These are phyloP conservation scores for Asobara japonica DNA, from an alignment of 1,140 invertebrate species.

Conservation along the genomic window DNA sequence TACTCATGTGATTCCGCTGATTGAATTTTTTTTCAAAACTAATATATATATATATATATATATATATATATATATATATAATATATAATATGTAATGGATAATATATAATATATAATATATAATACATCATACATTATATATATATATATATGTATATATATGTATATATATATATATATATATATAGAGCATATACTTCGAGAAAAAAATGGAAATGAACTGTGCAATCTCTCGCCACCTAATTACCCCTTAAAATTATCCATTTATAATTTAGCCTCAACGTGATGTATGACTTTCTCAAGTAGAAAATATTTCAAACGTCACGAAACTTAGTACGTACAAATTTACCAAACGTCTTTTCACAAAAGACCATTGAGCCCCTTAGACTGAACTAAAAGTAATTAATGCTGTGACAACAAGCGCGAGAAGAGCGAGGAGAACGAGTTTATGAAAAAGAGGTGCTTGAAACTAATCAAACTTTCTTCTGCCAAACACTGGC, in stretches of 20 bases:
- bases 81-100: too few species aligned
- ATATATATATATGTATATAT: too few species aligned
- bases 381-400: not conserved
- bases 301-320: not conserved
- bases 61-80: too few species aligned
- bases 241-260: not conserved
- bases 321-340: conserved; percentile 1
- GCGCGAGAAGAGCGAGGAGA: not conserved
- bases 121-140: too few species aligned
- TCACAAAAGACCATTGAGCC: conserved; percentile 8
- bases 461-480: conserved; percentile 4
- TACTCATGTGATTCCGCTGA: too few species aligned
- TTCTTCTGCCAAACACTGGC: not conserved
- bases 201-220: too few species aligned
- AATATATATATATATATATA: too few species aligned
- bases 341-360: not conserved
- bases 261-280: conserved; percentile 6
- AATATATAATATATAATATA: too few species aligned
- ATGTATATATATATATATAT: too few species aligned
- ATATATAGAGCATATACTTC: too few species aligned
- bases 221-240: not conserved
- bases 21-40: too few species aligned
- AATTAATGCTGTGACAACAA: conserved; percentile 11
- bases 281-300: not conserved
- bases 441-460: not conserved